A percentile compares a stretch with the other conserved stretches of the same genome.
phyloP scores from a whole-genome alignment of 2,797 vertebrate genomes.

The Myiothlypis coronata region DNA sequence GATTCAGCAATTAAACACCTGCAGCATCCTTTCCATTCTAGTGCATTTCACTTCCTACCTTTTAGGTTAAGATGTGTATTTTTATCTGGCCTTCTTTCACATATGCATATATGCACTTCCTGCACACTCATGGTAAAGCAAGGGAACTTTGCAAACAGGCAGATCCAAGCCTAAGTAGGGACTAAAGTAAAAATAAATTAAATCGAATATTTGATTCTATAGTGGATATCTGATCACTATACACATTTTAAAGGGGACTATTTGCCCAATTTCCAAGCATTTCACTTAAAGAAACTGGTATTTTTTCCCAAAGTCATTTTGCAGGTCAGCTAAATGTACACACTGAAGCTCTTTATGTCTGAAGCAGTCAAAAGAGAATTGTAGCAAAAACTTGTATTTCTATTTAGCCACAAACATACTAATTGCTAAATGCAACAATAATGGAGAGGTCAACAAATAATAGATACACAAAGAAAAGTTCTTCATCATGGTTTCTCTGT shows the following conservation, averaged over 20 bases:
- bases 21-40: neutral
- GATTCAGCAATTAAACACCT: neutral
- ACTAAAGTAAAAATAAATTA: neutral
- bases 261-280: neutral
- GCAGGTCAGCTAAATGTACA: neutral
- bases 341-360: neutral
- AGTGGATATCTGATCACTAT: neutral
- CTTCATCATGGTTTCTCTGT: accelerated
- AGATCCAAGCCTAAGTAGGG: neutral
- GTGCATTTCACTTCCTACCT: neutral
- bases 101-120: accelerated
- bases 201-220: neutral
- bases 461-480: neutral
- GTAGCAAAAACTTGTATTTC: neutral
- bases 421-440: neutral
- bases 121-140: neutral
- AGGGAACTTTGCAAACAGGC: neutral
- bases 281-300: neutral
- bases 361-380: neutral
- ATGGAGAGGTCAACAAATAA: neutral
- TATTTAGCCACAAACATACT: neutral
- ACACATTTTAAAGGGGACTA: neutral
- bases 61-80: neutral
- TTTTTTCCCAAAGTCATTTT: neutral
- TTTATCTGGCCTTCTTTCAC: neutral